Evolutionary conservation across 2,797 vertebrate genomes (phyloP), one percentile per base, ranked within the genome.

Genomic region (Cygnus olor): DNA sequence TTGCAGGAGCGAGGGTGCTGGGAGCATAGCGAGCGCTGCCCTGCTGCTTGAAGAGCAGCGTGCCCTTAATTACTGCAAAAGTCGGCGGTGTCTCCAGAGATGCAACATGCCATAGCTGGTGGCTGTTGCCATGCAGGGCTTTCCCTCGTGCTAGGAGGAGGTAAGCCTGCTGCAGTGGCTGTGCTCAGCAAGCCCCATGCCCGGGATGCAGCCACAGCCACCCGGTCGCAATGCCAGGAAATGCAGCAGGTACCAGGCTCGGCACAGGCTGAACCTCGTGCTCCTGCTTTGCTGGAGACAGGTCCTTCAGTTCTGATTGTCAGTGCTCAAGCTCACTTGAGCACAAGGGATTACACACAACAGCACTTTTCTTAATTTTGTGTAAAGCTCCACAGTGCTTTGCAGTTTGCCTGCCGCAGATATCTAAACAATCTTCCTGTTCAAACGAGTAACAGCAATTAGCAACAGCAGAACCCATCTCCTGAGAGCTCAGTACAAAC

Each of bases 401-500:
- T 80, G 78, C 49, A 53, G 36, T 53, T 84, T 77, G 64, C 11
- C 11, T 36, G 30, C 18, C 49, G 22, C n/a, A 38, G 73, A 73
- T 61, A 69, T 85, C 73, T 87, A 85, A 82, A 15, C 54, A 81
- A 74, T 84, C 73, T 73, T 82, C 61, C 53, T 2, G 1, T 84
- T 88, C 71, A 54, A 11, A 38, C 21, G 66, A 90, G 88, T 71
- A 93, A 74, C 0, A 82, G 74, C 80, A 90, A 94, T 93, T 85
- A 93, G 80, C 30, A 60, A 61, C 5, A 88, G 71, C 82, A 93
- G 83, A 94, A 81, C 32, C 14, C 11, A 3, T 77, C 89, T 88
- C 93, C 74, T 30, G 85, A 85, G 94, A 93, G 65, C 56, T 95
- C 83, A 49, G 88, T 83, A 90, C 81, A 94, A 91, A 82, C 84